Evolutionary conservation across 2,888 invertebrate genomes (phyloP), one percentile per base, ranked within the genome.

Genomic region (Deroplatys truncata): DNA sequence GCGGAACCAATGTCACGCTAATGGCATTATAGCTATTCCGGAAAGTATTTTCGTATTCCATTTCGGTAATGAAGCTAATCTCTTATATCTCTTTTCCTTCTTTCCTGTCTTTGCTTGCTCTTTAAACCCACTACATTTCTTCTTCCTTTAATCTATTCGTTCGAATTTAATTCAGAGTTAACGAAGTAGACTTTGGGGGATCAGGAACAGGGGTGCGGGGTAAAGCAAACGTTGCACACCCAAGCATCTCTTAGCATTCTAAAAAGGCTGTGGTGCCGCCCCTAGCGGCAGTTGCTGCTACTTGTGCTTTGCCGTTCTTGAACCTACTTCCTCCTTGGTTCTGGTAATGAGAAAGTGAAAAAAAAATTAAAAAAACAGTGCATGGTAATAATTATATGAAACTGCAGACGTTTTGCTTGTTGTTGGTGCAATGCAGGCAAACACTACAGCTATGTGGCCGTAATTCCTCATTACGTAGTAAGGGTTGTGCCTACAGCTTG

Each of bases 81-180:
- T 86, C 82, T 86, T 82, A 25, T 31, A 72, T 72, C 28, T 49
- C 86, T 86, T 86, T 28, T 86, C 82, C 86, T 86, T 82, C 86
- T 86, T 82, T 82, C 28, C 72, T 72, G 56, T 72, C 56, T 72
- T 72, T 56, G 56, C 56, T 56, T 56, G 15, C 56, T 16, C 56
- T 56, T 72, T 72, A 72, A 72, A 72, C 56, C 56, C 56, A 72
- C 56, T 72, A 72, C 16, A 16, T 25, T 86, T 16, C 49, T 85
- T 28, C 49, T 86, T 82, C 86, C 86, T 86, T 86, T 86, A 86
- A 86, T 86, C 86, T 86, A 28, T 86, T 86, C 86, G 20, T 86
- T 86, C 86, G 86, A 86, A 86, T 86, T 86, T 86, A 86, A 86
- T 86, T 86, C 86, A 82, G 25, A 86, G 86, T 86, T 86, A 86